Conservation (phyloP, 2,888 invertebrate genomes). For the Scaptomyza polygonia region DNA sequence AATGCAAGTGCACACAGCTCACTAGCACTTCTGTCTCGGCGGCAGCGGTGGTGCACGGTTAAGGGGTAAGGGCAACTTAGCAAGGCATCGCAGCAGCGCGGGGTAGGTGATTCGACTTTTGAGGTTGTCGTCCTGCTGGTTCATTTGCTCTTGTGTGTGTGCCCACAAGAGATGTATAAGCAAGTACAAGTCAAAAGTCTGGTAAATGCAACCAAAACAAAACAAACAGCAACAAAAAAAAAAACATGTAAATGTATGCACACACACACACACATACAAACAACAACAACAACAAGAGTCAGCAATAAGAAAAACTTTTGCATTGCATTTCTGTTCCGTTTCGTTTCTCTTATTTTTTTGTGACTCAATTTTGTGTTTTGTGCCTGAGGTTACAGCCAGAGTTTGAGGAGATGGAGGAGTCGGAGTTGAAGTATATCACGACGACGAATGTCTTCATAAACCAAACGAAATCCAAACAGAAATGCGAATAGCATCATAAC, state of each 20-base stretch:
- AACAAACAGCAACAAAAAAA: constrained; percentile 51
- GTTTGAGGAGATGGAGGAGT: neutral
- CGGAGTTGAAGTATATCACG: constrained; percentile 12
- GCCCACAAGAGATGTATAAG: constrained; percentile 41
- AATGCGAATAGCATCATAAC: constrained; percentile 40
- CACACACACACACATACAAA: constrained; percentile 8
- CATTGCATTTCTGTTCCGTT: constrained; percentile 26
- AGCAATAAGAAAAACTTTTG: constrained; percentile 54
- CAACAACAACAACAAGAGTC: constrained; percentile 16
- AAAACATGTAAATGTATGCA: constrained; percentile 11
- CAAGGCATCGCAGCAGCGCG: too few relatives aligned
- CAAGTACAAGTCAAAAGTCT: constrained; percentile 65
- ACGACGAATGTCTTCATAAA: constrained; percentile 55
- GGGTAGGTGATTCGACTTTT: constrained; percentile 41
- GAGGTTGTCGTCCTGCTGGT: constrained; percentile 67
- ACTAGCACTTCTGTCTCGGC: constrained; percentile 40
- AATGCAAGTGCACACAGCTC: constrained; percentile 73
- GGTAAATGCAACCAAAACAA: constrained; percentile 67
- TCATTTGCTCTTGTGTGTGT: constrained; percentile 57
- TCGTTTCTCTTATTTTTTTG: constrained; percentile 22
- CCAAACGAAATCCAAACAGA: constrained; percentile 51
- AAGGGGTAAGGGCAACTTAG: neutral
- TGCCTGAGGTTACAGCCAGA: constrained; percentile 29
- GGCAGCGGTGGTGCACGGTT: neutral
- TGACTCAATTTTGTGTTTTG: constrained; percentile 29